A percentile compares a stretch with the other conserved stretches of the same genome.
Conservation (phyloP, 2,888 invertebrate genomes). For the Drosophila affinis region DNA sequence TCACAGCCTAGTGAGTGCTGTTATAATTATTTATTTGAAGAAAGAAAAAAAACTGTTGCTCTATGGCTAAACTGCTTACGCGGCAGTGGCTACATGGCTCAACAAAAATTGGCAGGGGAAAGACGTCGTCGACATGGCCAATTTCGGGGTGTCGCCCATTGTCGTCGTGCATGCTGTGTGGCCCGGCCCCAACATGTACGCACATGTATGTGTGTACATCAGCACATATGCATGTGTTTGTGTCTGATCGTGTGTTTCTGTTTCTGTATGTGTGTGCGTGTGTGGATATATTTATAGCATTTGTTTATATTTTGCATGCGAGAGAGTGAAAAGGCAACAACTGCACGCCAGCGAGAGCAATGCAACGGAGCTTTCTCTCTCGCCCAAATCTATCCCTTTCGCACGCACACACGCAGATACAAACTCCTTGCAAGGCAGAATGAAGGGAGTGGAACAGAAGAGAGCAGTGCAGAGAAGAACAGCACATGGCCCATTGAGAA, state of each 20-base stretch:
- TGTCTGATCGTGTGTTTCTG: not conserved
- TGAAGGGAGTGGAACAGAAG: no score
- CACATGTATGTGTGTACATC: not conserved
- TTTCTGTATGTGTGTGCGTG: constrained; percentile 4
- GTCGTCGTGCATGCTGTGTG: constrained; percentile 51
- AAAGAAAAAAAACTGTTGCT: constrained; percentile 34
- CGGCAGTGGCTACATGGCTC: constrained; percentile 32
- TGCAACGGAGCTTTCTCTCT: not conserved
- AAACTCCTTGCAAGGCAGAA: no score
- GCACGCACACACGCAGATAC: not conserved
- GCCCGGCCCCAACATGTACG: constrained; percentile 62
- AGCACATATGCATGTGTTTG: not conserved
- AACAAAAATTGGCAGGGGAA: constrained; percentile 7
- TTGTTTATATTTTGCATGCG: constrained; percentile 75
- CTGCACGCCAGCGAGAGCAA: constrained; percentile 20
- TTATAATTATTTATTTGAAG: constrained; percentile 72
- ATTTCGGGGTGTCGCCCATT: constrained; percentile 14
- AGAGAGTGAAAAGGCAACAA: constrained; percentile 44
- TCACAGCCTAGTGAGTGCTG: constrained; percentile 54
- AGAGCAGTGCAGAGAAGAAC: not conserved
- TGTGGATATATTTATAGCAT: constrained; percentile 70
- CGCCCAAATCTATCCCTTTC: not conserved
- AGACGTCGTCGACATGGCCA: constrained; percentile 20
- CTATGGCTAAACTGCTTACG: constrained; percentile 36
- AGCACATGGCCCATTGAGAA: constrained; percentile 34